Base-by-base conservation (phyloP, 2,113 vertebrate genomes). In the Nettapus auritus region DNA sequence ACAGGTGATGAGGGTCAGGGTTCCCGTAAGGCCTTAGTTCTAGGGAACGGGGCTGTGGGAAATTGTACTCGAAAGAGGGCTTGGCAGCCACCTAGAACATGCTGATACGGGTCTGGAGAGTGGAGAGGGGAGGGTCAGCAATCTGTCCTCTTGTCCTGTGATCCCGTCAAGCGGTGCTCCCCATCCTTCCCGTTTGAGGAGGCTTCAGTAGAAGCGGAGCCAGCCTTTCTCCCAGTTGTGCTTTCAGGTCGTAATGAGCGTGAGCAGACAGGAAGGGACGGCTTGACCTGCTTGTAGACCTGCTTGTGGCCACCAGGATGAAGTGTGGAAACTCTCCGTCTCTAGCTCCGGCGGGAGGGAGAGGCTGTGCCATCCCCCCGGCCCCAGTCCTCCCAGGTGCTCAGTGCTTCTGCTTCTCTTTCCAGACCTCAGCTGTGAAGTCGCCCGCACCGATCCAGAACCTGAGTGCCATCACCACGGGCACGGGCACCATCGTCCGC, bases 401-500 rank as follows among this genome's bases (percentile, higher is more conserved):
- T 95, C 44, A 59, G 5, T 12, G 15, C 11, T 85, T 29, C 67
- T 36, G 21, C 42, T 74, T 28, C 63, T 62, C 76, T 36, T 18
- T 38, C 25, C 95, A 99, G 99, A 95, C 96, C 34, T 80, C 98
- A 28, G 96, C 98, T 34, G 97, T 98, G 82, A 99, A 99, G 97
- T 93, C 98, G 0, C 91, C 99, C 11, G 55, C 97, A 6, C 94
- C 98, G 2, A 66, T 98, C 70, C 99, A 98, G 92, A 97, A 97
- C 94, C 96, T 99, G 96, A 97, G 95, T 25, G 83, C 98, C n/a
- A 96, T 98, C 33, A 97, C 98, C 75, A 97, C 98, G 2, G 98
- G 98, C 63, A 76, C 98, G 1, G 98, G 98, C 64, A 98, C 99
- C 9, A 94, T 99, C 11, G 98, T 99, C n/a, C 98, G 99, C 15